Conservation (phyloP, 2,888 invertebrate genomes). For the Bedellia somnulentella region DNA sequence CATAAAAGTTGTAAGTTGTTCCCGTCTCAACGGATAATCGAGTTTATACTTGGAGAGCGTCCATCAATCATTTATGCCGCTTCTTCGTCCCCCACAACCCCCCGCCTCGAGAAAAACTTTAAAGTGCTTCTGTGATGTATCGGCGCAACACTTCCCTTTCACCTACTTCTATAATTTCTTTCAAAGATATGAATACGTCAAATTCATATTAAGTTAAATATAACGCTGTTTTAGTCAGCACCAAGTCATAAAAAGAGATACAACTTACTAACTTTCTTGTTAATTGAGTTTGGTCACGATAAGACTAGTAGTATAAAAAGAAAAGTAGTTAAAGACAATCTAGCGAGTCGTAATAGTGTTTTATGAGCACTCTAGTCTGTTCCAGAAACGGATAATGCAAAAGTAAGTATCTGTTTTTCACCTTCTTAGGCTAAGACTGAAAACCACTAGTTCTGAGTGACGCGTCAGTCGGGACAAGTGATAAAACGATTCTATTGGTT, state of each 20-base stretch:
- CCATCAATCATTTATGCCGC: constrained; percentile 59
- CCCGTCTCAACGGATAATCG: constrained; percentile 60
- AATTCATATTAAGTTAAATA: not conserved
- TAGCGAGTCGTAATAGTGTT: constrained; percentile 34
- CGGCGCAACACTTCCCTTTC: constrained; percentile 17
- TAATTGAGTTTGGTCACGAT: not conserved
- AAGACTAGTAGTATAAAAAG: constrained; percentile 14
- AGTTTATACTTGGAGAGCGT: constrained; percentile 57
- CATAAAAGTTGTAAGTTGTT: constrained; percentile 61
- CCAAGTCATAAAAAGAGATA: too few relatives aligned
- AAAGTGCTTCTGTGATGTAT: constrained; percentile 50
- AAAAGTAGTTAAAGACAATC: constrained; percentile 9
- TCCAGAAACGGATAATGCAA: not conserved
- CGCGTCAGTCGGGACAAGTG: too few relatives aligned
- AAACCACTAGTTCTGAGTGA: too few relatives aligned
- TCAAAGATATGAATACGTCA: constrained; percentile 4
- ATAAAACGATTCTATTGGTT: too few relatives aligned
- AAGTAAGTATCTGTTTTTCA: not conserved
- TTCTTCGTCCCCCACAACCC: too few relatives aligned
- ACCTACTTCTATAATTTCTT: constrained; percentile 20
- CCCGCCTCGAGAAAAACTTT: constrained; percentile 44
- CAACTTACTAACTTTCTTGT: too few relatives aligned
- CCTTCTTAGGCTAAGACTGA: too few relatives aligned
- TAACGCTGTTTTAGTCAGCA: not conserved
- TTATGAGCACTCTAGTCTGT: constrained; percentile 33